Conservation (phyloP, 2,113 vertebrate species). For the Notechis scutatus region DNA sequence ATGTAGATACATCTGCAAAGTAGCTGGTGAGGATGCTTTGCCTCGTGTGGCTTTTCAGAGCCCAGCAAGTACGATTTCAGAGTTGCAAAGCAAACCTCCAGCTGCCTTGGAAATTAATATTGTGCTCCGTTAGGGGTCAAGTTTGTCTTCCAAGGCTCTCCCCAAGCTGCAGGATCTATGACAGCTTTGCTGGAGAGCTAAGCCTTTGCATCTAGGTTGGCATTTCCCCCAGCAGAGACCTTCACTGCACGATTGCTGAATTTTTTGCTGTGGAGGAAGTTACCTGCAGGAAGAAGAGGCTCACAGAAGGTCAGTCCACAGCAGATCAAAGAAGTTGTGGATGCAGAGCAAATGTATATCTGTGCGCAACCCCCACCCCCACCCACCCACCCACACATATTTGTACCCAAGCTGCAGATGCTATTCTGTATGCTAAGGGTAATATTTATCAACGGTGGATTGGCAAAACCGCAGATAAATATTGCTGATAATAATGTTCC, state of each 20-base stretch:
- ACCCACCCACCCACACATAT: background rate
- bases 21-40: background rate
- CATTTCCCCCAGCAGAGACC: background rate
- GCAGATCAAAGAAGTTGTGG: background rate
- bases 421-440: background rate
- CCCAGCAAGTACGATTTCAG: background rate
- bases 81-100: background rate
- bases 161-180: background rate
- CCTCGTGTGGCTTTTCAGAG: background rate
- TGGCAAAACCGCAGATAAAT: background rate
- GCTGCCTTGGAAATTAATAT: background rate
- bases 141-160: background rate
- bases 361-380: accelerated
- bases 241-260: background rate
- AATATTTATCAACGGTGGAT: background rate
- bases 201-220: background rate
- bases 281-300: background rate
- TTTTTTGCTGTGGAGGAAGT: background rate
- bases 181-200: background rate
- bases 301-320: background rate
- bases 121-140: background rate
- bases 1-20: background rate
- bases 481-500: background rate
- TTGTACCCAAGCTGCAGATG: background rate
- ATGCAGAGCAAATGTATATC: background rate